Base-by-base conservation (phyloP, 2,888 invertebrate species). In the Baronia brevicornis region DNA sequence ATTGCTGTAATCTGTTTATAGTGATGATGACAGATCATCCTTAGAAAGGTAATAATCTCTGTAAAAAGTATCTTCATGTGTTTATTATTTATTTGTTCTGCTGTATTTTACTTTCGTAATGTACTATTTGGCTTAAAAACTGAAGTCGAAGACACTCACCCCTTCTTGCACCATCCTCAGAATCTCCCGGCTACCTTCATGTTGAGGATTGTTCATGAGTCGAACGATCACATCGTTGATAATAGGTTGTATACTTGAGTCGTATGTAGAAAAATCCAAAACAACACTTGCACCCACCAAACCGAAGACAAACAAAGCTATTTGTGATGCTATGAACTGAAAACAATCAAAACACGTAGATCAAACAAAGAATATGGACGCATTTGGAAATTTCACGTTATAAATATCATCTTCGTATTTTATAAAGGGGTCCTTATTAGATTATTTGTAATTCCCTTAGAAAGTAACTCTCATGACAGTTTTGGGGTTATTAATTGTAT, bases 161-260 rank as follows among this genome's bases (percentile, higher is more conserved):
- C 91, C 91, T 84, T 95, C 94, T 64, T 96, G 95, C 25, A 95
- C 90, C 86, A 92, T 88, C 52, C 90, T 88, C 10, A 96, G 84
- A 28, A 91, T 89, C 45, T 86, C 80, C 29, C 87, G 74, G 26
- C 92, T 90, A 44, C 86, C 85, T 33, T 90, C 88, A 51, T 92
- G 89, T 46, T 90, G 88, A 2, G 93, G 91, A 50, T 92, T 91
- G 62, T 90, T 87, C 48, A 96, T 94, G 36, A 95, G 87, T 25
- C 87, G 73, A 12, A 87, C 82, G 78, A 95, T 88, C 27, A 91
- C 88, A 23, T 88, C 86, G 36, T 87, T 86, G 47, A 95, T 89
- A 44, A 91, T 75, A 0, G 94, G 94, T 56, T 94, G 94, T 46
- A 95, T 87, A 40, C 88, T 86, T 29, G 95, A 94, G 69, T 93